phyloP scores from a whole-genome alignment of 2,113 vertebrate genomes.

The Oreotrochilus melanogaster region DNA sequence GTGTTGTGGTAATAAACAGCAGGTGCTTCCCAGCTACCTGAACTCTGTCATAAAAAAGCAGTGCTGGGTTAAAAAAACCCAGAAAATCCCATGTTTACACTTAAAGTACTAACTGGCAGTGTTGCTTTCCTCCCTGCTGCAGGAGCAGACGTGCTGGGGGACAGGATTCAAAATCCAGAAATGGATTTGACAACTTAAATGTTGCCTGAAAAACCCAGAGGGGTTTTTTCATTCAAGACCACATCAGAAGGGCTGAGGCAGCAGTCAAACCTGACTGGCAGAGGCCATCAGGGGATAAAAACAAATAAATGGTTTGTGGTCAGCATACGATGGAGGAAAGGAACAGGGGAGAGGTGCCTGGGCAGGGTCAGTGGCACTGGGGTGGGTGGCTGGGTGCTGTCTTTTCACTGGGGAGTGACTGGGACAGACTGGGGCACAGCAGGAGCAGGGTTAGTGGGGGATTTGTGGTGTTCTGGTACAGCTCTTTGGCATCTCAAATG shows the following conservation, averaged over 20 bases:
- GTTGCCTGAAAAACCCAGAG: not conserved
- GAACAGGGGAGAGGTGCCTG: not conserved
- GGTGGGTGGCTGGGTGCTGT: accelerated
- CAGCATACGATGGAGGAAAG: not conserved
- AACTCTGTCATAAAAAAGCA: not conserved
- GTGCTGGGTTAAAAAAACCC: not conserved
- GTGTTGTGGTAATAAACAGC: not conserved
- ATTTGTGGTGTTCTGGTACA: not conserved
- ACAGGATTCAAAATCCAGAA: too few relatives aligned
- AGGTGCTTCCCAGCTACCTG: accelerated
- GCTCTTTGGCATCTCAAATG: not conserved
- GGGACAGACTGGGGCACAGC: too few relatives aligned
- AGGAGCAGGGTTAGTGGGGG: too few relatives aligned
- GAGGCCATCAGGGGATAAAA: not conserved
- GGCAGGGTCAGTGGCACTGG: not conserved
- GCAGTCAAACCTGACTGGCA: not conserved
- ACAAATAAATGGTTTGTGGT: not conserved
- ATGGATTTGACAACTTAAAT: too few relatives aligned
- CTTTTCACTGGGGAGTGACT: not conserved
- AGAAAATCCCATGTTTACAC: not conserved
- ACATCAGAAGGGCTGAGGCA: not conserved
- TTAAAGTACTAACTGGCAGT: accelerated
- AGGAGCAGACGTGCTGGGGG: too few relatives aligned
- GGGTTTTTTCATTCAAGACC: accelerated
- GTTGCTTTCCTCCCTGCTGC: not conserved